These are phyloP conservation scores for Xiphorhynchus elegans DNA, from an alignment of 2,113 vertebrate species.

Conservation along the genomic window DNA sequence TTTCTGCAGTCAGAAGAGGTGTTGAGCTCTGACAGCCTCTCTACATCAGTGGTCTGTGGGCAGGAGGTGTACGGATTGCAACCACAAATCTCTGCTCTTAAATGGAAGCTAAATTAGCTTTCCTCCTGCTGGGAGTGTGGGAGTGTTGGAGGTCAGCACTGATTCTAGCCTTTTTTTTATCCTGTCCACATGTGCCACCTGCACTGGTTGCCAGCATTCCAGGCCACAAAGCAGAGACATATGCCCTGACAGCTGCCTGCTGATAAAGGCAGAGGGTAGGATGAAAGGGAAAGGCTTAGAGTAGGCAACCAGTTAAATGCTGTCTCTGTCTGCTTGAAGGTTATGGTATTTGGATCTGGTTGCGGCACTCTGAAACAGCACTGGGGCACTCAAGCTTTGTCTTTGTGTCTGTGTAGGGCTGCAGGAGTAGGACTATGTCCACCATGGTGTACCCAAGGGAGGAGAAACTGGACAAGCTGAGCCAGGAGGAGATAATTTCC, in stretches of 20 bases:
- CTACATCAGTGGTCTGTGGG: not conserved
- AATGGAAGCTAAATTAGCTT: slow-evolving; percentile 48
- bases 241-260: not conserved
- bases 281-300: not conserved
- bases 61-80: not conserved
- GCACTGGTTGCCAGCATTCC: not conserved
- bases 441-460: slow-evolving; percentile 92
- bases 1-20: not conserved
- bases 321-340: not conserved
- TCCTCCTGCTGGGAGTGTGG: not conserved
- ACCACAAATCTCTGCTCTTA: slow-evolving; percentile 43
- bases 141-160: slow-evolving; percentile 10
- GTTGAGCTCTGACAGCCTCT: not conserved
- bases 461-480: slow-evolving; percentile 92
- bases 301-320: not conserved
- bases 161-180: not conserved
- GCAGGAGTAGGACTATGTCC: slow-evolving; percentile 81
- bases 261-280: not conserved
- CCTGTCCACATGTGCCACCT: not conserved
- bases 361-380: not conserved
- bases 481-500: slow-evolving; percentile 97
- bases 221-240: not conserved
- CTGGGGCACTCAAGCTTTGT: not conserved
- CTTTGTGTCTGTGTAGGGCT: not conserved
- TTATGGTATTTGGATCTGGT: not conserved